Conservation (phyloP, 2,888 invertebrate genomes). For the Myathropa florea region DNA sequence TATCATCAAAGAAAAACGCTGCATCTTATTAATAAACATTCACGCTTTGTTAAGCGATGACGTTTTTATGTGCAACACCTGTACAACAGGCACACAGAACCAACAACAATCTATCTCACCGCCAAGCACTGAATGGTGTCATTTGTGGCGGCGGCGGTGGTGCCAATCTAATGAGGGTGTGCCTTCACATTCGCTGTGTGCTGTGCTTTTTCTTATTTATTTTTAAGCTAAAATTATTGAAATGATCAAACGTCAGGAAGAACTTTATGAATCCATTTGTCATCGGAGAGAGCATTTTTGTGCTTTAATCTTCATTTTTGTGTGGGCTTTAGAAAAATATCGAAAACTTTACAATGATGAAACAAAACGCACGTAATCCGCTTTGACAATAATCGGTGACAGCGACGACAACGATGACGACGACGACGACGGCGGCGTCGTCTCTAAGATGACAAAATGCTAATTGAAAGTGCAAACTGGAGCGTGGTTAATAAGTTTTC, state of each 20-base stretch:
- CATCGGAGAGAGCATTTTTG: conserved; percentile 20
- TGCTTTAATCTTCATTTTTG: background rate
- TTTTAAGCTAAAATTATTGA: conserved; percentile 14
- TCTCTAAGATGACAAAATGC: conserved; percentile 25
- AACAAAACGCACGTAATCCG: conserved; percentile 18
- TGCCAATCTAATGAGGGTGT: conserved; percentile 44
- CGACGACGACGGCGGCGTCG: background rate
- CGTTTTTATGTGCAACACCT: conserved; percentile 68
- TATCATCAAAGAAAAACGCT: conserved; percentile 12
- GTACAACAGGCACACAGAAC: conserved; percentile 35
- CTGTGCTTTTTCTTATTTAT: conserved; percentile 19
- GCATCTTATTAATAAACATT: conserved; percentile 54
- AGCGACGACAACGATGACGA: background rate
- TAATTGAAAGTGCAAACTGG: conserved; percentile 49
- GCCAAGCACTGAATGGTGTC: conserved; percentile 40
- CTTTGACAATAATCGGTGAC: conserved; percentile 25
- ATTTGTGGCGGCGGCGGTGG: background rate
- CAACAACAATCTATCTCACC: conserved; percentile 29
- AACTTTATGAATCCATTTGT: conserved; percentile 40
- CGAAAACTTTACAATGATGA: background rate
- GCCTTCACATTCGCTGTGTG: conserved; percentile 37
- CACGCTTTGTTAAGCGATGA: conserved; percentile 52
- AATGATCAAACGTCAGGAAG: conserved; percentile 35
- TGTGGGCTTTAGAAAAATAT: background rate
- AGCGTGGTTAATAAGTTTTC: conserved; percentile 36